Percentiles rank a stretch among this genome's conserved stretches.
Evolutionary conservation across 2,888 invertebrate genomes (phyloP).

Genomic region (Agonopterix subpropinquella): DNA sequence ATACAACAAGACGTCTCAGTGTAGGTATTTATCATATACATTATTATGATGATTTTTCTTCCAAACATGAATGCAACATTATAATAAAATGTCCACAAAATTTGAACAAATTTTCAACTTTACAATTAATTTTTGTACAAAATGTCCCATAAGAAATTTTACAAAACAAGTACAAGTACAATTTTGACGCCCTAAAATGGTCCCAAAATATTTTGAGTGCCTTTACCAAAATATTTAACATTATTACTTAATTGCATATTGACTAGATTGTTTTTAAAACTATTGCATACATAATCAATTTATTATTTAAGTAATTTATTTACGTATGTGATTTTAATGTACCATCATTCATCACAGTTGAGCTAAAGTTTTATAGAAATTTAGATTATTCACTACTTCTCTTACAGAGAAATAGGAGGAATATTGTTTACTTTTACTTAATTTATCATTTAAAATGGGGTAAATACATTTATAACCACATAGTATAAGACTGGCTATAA

Average conservation of each 20-base stretch:
- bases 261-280: conserved; percentile 24
- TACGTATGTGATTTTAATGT: conserved; percentile 8
- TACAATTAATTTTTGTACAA: not conserved
- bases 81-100: conserved; percentile 7
- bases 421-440: too few species aligned
- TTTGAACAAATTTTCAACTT: conserved; percentile 8
- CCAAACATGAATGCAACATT: not conserved
- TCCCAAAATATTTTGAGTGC: conserved; percentile 11
- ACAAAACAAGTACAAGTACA: conserved; percentile 6
- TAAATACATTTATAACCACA: too few species aligned
- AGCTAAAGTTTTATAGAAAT: not conserved
- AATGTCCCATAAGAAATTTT: not conserved
- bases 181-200: conserved; percentile 11
- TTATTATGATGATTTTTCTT: too few species aligned
- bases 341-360: conserved; percentile 2
- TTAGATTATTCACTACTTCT: too few species aligned
- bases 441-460: too few species aligned
- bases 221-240: conserved; percentile 6
- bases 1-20: too few species aligned
- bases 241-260: conserved; percentile 6
- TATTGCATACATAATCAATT: conserved; percentile 3
- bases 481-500: too few species aligned
- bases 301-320: conserved; percentile 1
- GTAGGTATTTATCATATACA: too few species aligned
- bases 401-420: too few species aligned